Evolutionary conservation across 64 coral and sea anemone genomes (phyloP).

Genomic region (Montipora efflorescens): DNA sequence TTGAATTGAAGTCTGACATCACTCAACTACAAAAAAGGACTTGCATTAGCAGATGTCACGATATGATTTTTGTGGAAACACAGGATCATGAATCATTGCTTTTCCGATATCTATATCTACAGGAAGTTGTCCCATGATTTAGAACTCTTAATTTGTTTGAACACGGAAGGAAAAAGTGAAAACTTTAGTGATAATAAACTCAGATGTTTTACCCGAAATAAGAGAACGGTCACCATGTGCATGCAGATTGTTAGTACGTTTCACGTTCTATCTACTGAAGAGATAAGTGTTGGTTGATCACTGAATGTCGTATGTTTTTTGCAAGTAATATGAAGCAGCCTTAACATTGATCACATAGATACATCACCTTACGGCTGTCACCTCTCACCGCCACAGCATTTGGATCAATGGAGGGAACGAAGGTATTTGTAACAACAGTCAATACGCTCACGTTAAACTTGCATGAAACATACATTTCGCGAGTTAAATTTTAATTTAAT

Average conservation of each 20-base stretch:
- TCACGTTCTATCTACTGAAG: not conserved
- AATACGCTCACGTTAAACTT: too few relatives aligned
- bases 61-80: constrained; percentile 5
- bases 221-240: not conserved
- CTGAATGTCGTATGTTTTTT: constrained; percentile 1
- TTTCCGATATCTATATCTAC: not conserved
- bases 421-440: constrained; percentile 21
- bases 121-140: not conserved
- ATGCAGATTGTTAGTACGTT: not conserved
- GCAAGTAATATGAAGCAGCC: constrained; percentile 16
- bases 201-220: not conserved
- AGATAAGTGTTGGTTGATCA: not conserved
- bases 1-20: constrained; percentile 18
- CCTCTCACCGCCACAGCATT: constrained; percentile 81
- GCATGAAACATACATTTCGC: not conserved
- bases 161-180: not conserved
- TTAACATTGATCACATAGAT: constrained; percentile 87
- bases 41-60: constrained; percentile 42
- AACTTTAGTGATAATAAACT: not conserved
- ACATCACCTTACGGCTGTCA: constrained; percentile 81
- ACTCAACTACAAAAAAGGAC: constrained; percentile 6
- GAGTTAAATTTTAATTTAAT: constrained; percentile 7
- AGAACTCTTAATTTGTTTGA: not conserved
- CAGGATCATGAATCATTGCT: not conserved
- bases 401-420: constrained; percentile 79